Evolutionary conservation across 2,797 vertebrate genomes (phyloP), one percentile per base, ranked within the genome.

Genomic region (Rhyacichthys aspro): DNA sequence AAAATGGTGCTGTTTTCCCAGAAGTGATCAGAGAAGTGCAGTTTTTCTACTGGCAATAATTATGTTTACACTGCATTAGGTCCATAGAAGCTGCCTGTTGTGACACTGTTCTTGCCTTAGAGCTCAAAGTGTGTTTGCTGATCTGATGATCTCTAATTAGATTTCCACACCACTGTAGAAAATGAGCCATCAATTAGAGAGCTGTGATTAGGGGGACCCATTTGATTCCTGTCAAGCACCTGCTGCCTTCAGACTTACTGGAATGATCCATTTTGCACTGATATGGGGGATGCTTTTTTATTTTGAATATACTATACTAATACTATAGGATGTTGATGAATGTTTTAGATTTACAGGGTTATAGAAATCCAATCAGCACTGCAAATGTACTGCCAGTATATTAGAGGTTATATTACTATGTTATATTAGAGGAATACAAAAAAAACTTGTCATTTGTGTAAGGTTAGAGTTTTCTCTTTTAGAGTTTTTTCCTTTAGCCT

Each of bases 151-250:
- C 74, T 83, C 76, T 87, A 86, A 90, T 90, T 87, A 81, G 71
- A 88, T 86, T 86, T 81, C 66, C 68, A 61, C 76, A 61, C 72
- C 70, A 74, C 86, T 74, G 82, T 79, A 81, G 81, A 84, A 89
- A 87, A 88, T 85, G 81, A 89, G 83, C 85, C 79, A 80, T 89
- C 86, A 88, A 88, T 91, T 90, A 83, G 78, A 66, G 67, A 10
- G 67, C 72, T 41, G 69, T 82, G 79, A 86, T 88, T 84, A 85
- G 74, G 39, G 59, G 72, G 60, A 43, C 41, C 70, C 37, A 70
- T 78, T 74, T 81, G 74, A 85, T 84, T 88, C 72, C 86, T 82
- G 86, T 87, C 85, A 85, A 73, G 68, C 80, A 87, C 87, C 87
- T 88, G 85, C 86, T 83, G 75, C 83, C 76, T 61, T 76, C 70